Evolutionary conservation across 2,113 vertebrate genomes (phyloP).

Genomic region (Triplophysa rosa): DNA sequence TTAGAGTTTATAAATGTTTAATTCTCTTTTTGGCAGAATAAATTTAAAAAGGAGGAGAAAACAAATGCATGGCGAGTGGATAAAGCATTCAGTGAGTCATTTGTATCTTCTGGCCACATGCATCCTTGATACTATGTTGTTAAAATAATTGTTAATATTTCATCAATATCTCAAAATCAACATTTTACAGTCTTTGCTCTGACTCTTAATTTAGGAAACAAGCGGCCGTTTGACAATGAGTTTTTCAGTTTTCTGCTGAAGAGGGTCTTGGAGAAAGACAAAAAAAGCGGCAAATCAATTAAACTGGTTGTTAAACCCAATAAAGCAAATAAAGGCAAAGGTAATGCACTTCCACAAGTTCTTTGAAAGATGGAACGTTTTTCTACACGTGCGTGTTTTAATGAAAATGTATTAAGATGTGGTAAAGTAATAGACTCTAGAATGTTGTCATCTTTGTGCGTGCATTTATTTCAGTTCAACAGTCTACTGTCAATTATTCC

Average conservation of each 20-base stretch:
- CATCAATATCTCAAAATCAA: background rate
- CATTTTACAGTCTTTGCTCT: constrained; percentile 38
- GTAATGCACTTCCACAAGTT: background rate
- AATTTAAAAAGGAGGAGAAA: constrained; percentile 86
- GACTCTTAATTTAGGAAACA: constrained; percentile 39
- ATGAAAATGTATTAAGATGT: too few relatives aligned
- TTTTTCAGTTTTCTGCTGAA: constrained; percentile 50
- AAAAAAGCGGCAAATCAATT: constrained; percentile 43
- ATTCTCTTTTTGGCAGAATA: constrained; percentile 71
- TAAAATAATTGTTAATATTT: too few relatives aligned
- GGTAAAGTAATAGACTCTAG: too few relatives aligned
- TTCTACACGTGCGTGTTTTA: too few relatives aligned
- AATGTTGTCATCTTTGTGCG: too few relatives aligned
- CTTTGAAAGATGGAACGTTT: background rate
- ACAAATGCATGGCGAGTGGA: constrained; percentile 86
- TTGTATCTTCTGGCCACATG: background rate
- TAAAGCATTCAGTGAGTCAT: constrained; percentile 85
- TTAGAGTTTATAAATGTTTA: background rate
- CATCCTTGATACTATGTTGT: background rate
- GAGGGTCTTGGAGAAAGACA: constrained; percentile 48
- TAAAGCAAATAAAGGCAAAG: constrained; percentile 42
- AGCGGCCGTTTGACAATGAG: constrained; percentile 47
- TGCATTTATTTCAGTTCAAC: too few relatives aligned
- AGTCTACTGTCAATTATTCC: too few relatives aligned
- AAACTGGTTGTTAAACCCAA: constrained; percentile 39